phyloP scores from a whole-genome alignment of 2,113 vertebrate species.

The Seriola rivoliana region DNA sequence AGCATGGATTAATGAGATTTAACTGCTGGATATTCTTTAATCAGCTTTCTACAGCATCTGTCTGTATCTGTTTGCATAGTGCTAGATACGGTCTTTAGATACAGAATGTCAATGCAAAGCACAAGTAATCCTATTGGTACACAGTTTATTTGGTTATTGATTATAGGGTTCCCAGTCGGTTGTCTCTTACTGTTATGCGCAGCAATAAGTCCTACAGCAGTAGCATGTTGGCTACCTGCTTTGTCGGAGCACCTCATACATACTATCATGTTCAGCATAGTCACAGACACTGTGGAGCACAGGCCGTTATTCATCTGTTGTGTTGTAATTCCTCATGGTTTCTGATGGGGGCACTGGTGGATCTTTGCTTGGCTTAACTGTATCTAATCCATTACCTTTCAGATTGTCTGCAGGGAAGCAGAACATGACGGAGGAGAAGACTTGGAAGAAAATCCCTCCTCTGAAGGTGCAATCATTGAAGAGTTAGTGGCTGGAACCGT shows the following conservation, averaged over 20 bases:
- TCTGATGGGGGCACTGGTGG: slow-evolving; percentile 63
- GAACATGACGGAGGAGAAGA: slow-evolving; percentile 3
- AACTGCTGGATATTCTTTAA: too few relatives aligned
- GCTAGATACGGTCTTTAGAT: neutral
- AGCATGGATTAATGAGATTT: neutral
- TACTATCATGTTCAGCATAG: neutral
- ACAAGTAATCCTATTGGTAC: neutral
- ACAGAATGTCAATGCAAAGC: neutral
- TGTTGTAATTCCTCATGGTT: slow-evolving; percentile 1
- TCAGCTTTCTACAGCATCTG: neutral
- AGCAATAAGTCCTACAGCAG: neutral
- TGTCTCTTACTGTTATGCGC: neutral
- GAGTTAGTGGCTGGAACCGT: slow-evolving; percentile 21
- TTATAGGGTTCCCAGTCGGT: neutral
- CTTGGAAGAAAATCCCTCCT: slow-evolving; percentile 24
- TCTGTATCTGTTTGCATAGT: neutral
- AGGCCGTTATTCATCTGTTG: neutral
- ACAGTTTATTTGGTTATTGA: neutral
- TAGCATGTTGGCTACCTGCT: neutral
- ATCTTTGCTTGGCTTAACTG: neutral
- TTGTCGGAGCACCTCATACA: neutral
- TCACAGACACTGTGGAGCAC: neutral
- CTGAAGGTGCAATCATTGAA: neutral
- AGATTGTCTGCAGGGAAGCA: neutral
- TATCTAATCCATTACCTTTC: neutral